Evolutionary conservation across 2,113 vertebrate species (phyloP).

Genomic region (Nicator chloris): DNA sequence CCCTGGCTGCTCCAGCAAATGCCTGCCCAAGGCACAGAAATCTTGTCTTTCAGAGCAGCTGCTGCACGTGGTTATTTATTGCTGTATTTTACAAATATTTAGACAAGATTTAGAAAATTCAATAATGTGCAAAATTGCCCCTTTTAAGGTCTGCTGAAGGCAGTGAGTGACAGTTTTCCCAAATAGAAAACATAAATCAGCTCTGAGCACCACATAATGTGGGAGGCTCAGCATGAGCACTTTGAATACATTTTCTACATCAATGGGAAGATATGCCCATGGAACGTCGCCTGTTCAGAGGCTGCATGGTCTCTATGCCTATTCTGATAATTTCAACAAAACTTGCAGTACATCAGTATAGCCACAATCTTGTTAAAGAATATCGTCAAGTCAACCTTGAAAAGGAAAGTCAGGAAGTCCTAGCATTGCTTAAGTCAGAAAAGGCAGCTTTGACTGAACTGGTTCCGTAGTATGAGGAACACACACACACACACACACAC

Average conservation of each 20-base stretch:
- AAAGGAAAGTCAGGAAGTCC: not conserved
- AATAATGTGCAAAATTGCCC: conserved; percentile 41
- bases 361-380: not conserved
- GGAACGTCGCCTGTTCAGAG: not conserved
- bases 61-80: conserved; percentile 30
- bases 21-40: conserved; percentile 19
- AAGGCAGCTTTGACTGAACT: not conserved
- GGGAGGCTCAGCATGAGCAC: not conserved
- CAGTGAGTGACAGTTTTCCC: conserved; percentile 36
- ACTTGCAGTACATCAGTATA: not conserved
- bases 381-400: not conserved
- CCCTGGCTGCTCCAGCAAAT: not conserved
- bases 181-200: conserved; percentile 52
- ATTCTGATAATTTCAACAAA: not conserved
- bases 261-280: not conserved
- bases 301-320: not conserved
- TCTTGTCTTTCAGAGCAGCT: conserved; percentile 1
- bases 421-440: not conserved
- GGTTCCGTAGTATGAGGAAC: not conserved
- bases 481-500: too few relatives aligned
- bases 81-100: conserved; percentile 59
- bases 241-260: conserved; percentile 27
- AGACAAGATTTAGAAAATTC: conserved; percentile 59
- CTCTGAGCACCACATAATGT: not conserved
- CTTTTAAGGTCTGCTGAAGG: conserved; percentile 26